A percentile compares a stretch with the other conserved stretches of the same genome.
These are phyloP conservation scores for Pediacus dermestoides DNA, from an alignment of 2,888 invertebrate species.

Conservation along the genomic window DNA sequence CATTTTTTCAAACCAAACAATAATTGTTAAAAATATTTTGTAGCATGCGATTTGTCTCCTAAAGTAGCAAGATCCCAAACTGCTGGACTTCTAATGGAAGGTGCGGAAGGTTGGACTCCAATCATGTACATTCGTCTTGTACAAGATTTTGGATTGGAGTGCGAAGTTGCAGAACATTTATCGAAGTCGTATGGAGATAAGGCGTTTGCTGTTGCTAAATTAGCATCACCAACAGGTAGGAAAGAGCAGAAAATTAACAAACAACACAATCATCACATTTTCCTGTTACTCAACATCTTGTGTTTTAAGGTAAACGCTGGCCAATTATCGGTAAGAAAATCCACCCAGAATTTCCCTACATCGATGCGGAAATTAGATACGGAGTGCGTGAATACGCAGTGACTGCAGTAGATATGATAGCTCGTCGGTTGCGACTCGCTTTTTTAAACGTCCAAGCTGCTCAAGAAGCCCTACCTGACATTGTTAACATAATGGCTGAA, in stretches of 20 bases:
- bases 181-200: constrained; percentile 96
- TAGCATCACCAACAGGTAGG: constrained; percentile 87
- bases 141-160: constrained; percentile 97
- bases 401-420: constrained; percentile 95
- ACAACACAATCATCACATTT: not conserved
- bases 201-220: constrained; percentile 94
- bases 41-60: constrained; percentile 73
- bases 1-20: not conserved
- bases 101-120: constrained; percentile 95
- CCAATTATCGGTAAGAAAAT: constrained; percentile 95
- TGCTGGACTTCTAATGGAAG: constrained; percentile 89
- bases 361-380: constrained; percentile 94
- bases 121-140: constrained; percentile 97
- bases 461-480: constrained; percentile 86
- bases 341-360: constrained; percentile 98
- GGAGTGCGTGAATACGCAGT: constrained; percentile 96
- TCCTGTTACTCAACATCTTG: not conserved
- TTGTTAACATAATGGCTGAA: constrained; percentile 94
- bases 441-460: constrained; percentile 98
- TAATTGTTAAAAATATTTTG: constrained; percentile 44
- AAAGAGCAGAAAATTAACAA: constrained; percentile 2
- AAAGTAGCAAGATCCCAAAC: constrained; percentile 70
- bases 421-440: constrained; percentile 86
- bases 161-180: constrained; percentile 95
- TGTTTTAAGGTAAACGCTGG: constrained; percentile 71